phyloP scores from a whole-genome alignment of 2,797 vertebrate genomes.

The Bryconaethiops microstoma region DNA sequence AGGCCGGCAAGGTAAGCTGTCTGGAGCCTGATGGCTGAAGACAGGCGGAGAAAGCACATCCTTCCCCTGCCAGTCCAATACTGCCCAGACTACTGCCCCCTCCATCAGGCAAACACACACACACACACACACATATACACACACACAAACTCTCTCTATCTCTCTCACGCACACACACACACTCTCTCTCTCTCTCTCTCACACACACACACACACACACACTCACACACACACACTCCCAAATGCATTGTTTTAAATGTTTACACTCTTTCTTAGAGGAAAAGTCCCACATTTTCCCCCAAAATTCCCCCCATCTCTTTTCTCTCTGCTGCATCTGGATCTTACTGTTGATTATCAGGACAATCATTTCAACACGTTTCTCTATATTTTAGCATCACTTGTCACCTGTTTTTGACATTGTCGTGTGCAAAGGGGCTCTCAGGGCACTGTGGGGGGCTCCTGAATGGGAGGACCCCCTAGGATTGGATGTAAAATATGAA shows the following conservation, averaged over 20 bases:
- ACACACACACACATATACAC: neutral
- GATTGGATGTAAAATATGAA: too few species aligned
- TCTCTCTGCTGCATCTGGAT: neutral
- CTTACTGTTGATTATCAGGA: neutral
- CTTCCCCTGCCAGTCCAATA: slow-evolving; percentile 42
- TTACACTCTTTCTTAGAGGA: too few species aligned
- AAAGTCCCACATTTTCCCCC: too few species aligned
- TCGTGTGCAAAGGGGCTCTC: too few species aligned
- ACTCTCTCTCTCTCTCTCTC: slow-evolving; percentile 1
- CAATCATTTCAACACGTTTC: neutral
- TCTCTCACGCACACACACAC: too few species aligned
- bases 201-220: slow-evolving; percentile 1
- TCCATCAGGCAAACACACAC: slow-evolving; percentile 15
- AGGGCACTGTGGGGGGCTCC: too few species aligned
- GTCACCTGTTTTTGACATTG: too few species aligned
- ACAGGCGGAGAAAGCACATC: slow-evolving; percentile 53
- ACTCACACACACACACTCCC: neutral
- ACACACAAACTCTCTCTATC: too few species aligned
- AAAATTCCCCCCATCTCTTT: too few species aligned
- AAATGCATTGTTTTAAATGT: neutral
- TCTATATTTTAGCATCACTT: too few species aligned
- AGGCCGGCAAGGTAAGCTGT: slow-evolving; percentile 54
- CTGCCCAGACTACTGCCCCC: neutral
- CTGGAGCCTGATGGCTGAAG: slow-evolving; percentile 55
- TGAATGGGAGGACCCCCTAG: too few species aligned